Evolutionary conservation across 1,140 invertebrate species (phyloP), one percentile per base, ranked within the genome.

Genomic region (Diabrotica virgifera): DNA sequence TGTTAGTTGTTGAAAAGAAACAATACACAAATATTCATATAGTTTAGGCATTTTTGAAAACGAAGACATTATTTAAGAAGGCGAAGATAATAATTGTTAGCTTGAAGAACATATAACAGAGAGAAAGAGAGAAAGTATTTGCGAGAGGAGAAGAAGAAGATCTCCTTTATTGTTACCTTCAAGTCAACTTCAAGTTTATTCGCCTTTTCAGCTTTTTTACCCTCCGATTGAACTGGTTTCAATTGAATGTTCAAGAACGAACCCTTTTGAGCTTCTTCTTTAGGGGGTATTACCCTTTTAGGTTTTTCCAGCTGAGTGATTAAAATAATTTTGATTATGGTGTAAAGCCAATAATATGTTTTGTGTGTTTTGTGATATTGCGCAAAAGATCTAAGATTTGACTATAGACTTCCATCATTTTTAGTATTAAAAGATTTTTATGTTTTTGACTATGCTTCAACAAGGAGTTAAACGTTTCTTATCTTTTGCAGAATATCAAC

Each of bases 161-260:
- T 12, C 71, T 40, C 59, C 57, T 52, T 57, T 52, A 37, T 51
- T 46, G 71, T 76, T 74, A 80, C 76, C 75, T 79, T 80, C 64
- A 79, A 66, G 12, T 79, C 75, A 40, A 65, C 66, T 63, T 73
- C 65, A 58, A 74, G 54, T 62, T 74, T 70, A 10, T 46, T n/a
- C 53, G 72, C 74, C 66, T 78, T 68, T 61, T 77, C 69, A 36
- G 72, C 69, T 68, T 80, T 68, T 75, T 80, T 77, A 46, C 65
- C 72, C 59, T 83, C 80, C 79, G 80, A 84, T 62, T 75, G 50
- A 65, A 86, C 83, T 13, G 85, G 85, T 77, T 87, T 87, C 67
- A 87, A 82, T 78, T 86, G 83, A 66, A 87, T 79, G 58, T 73
- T 76, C 74, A 85, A 74, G 77, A 87, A 87, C 72, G 70, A 80